phyloP scores from a whole-genome alignment of 2,888 invertebrate genomes.

The Hanleya hanleyi region DNA sequence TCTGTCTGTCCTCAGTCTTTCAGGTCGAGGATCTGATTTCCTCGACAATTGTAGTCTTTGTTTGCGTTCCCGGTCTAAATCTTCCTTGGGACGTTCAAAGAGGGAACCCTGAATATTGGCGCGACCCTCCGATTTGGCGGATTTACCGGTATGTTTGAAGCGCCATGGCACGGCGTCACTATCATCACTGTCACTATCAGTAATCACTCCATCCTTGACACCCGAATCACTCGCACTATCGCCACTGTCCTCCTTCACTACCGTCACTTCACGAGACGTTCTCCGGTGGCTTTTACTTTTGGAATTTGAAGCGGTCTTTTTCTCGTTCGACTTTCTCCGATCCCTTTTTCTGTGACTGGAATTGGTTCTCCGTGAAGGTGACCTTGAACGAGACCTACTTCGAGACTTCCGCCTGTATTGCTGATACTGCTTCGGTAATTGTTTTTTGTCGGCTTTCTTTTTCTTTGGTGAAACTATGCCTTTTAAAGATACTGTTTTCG shows the following conservation, averaged over 20 bases:
- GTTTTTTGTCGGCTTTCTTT: neutral
- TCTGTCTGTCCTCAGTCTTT: too few relatives aligned
- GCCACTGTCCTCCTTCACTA: neutral
- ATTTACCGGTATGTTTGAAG: constrained; percentile 31
- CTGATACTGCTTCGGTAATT: neutral
- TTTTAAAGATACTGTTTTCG: constrained; percentile 53
- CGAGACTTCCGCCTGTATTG: constrained; percentile 2
- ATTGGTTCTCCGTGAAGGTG: neutral
- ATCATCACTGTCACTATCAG: constrained; percentile 53
- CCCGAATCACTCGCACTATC: constrained; percentile 5
- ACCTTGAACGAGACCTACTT: neutral
- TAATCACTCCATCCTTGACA: constrained; percentile 7
- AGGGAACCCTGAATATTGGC: constrained; percentile 41
- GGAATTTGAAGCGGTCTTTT: neutral
- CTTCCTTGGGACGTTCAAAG: constrained; percentile 41
- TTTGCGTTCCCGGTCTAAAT: constrained; percentile 46
- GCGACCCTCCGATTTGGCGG: neutral
- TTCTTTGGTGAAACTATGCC: constrained; percentile 35
- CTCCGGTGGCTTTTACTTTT: neutral
- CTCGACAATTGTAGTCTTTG: constrained; percentile 26
- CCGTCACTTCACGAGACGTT: neutral
- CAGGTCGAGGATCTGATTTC: neutral
- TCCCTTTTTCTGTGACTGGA: constrained; percentile 4
- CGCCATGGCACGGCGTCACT: constrained; percentile 37
- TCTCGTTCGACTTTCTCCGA: neutral